Evolutionary conservation across 2,113 vertebrate genomes (phyloP), one percentile per base, ranked within the genome.

Genomic region (Heloderma charlesbogerti): DNA sequence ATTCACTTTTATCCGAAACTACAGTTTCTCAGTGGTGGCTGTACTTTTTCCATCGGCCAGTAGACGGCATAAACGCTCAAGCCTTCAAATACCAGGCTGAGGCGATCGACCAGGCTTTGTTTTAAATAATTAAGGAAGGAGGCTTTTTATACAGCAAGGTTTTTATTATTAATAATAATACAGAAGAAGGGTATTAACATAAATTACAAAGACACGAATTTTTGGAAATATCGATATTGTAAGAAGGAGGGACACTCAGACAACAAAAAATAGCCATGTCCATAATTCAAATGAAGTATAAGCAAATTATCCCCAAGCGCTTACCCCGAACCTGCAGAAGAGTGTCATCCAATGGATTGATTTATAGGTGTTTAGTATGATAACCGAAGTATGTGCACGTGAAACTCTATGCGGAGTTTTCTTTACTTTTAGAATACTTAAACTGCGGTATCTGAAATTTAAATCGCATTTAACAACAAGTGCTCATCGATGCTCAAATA

Each of bases 61-160:
- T 97, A 99, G 99, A 97, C 98, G 99, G 99, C 98, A 98, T 98
- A 97, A 97, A 97, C 98, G 98, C 97, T 98, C 98, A 98, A 98
- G 97, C 96, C 97, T 97, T 97, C 95, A 88, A 91, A 90, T 71
- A 85, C 93, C n/a, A n/a, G n/a, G n/a, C n/a, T n/a, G 54, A 87
- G 95, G 86, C 93, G 86, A 66, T 66, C 90, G 57, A 69, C 79
- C 43, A 15, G 88, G 90, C 87, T 95, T 89, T 72, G 63, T 82
- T 91, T 71, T 10, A 90, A 92, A 89, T 88, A 91, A 96, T 96
- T 92, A 94, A 95, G 86, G 31, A 90, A 75, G 40, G 51, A 75
- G 54, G n/a, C 22, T 37, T 85, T 95, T 91, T 78, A 63, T 31
- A n/a, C 90, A 90, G 71, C 27, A 3, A 25, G 87, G 82, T 85